These are phyloP conservation scores for Spea multiplicata DNA, from an alignment of 2,113 vertebrate species.

Conservation along the genomic window DNA sequence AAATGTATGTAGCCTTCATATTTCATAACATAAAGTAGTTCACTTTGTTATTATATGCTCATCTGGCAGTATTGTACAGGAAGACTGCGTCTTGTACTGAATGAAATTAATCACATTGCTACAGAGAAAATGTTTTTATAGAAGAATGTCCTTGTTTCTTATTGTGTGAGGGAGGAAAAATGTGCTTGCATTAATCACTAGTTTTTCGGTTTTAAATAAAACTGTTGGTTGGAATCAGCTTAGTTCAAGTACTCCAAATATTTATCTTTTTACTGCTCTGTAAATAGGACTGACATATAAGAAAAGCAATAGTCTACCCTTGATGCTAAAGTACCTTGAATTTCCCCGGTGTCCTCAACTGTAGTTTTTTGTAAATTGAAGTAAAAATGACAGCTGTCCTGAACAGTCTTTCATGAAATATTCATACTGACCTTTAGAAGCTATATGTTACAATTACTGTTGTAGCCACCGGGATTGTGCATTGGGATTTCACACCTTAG, in stretches of 20 bases:
- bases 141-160: constrained; percentile 2
- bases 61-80: constrained; percentile 25
- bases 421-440: constrained; percentile 58
- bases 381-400: constrained; percentile 63
- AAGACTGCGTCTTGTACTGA: constrained; percentile 20
- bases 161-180: constrained; percentile 4
- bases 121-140: background rate
- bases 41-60: constrained; percentile 16
- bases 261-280: constrained; percentile 51
- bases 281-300: constrained; percentile 54
- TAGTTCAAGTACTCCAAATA: constrained; percentile 37
- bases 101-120: constrained; percentile 19
- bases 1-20: background rate
- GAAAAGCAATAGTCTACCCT: constrained; percentile 56
- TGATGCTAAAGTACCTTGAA: constrained; percentile 51
- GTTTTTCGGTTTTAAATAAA: constrained; percentile 50
- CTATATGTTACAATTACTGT: constrained; percentile 54
- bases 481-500: constrained; percentile 49
- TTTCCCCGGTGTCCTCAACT: constrained; percentile 55
- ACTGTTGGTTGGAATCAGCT: constrained; percentile 32
- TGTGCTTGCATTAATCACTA: constrained; percentile 46
- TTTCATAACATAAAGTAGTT: background rate
- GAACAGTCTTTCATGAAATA: constrained; percentile 54
- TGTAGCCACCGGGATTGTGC: constrained; percentile 48
- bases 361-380: constrained; percentile 56